Percentiles rank a stretch among this genome's conserved stretches.
Conservation (phyloP, 2,113 vertebrate genomes). For the Zootoca vivipara region DNA sequence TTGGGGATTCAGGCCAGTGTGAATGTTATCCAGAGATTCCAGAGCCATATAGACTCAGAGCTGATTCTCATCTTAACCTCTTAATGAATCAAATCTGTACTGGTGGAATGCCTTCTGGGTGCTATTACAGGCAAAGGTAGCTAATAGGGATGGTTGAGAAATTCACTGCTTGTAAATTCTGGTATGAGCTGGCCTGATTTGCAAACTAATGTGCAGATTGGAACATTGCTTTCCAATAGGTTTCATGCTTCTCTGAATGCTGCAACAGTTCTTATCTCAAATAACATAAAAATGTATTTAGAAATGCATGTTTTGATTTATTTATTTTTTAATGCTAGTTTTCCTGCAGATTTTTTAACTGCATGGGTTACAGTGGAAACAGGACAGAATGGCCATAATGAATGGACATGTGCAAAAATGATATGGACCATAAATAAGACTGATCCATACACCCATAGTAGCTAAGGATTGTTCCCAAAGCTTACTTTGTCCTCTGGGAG, state of each 20-base stretch:
- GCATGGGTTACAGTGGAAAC: too few species aligned
- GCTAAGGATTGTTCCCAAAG: neutral
- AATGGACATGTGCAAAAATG: neutral
- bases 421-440: neutral
- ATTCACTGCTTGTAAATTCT: neutral
- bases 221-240: neutral
- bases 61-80: neutral
- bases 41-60: neutral
- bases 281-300: neutral
- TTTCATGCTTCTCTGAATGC: neutral
- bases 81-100: neutral
- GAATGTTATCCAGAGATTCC: too few species aligned
- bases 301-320: neutral
- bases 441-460: neutral
- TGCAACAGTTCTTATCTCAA: neutral
- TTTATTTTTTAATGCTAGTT: neutral
- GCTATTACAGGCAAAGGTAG: neutral
- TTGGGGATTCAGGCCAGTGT: too few species aligned
- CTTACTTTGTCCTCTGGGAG: neutral
- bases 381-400: neutral
- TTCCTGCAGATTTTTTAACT: neutral
- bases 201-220: neutral
- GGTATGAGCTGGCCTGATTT: neutral
- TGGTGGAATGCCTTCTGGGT: neutral
- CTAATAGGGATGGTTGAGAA: neutral